Base-by-base conservation (phyloP, 2,797 vertebrate species). In the Pterois miles region DNA sequence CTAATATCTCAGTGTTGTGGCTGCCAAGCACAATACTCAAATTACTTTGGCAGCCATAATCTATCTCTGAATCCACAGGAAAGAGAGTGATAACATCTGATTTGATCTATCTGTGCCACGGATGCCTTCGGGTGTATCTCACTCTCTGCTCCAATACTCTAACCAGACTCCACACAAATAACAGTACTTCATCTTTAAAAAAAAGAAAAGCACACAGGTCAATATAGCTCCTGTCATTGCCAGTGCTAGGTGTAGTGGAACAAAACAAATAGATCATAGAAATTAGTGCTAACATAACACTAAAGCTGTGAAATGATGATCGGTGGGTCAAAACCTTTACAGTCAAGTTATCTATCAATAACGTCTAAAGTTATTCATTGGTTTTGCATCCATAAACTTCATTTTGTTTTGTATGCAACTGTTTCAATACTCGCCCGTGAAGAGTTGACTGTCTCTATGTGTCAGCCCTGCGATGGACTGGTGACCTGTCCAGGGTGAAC, bases 401-500 rank as follows among this genome's bases (percentile, higher is more conserved):
- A 50, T 53, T 25, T 25, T 65, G n/a, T 67, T 25, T 16, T n/a
- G 95, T 95, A 96, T 96, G 86, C 95, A 97, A 75, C 46, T 40
- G 33, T 82, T 66, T 79, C 11, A 84, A 56, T 74, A 96, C 97
- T 81, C 95, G 99, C 98, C 96, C 98, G n/a, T n/a, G n/a, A n/a
- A n/a, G n/a, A n/a, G n/a, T n/a, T n/a, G n/a, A n/a, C n/a, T n/a
- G n/a, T n/a, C n/a, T n/a, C n/a, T n/a, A n/a, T n/a, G n/a, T n/a
- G n/a, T n/a, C n/a, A n/a, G n/a, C n/a, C n/a, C n/a, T n/a, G n/a
- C n/a, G n/a, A n/a, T n/a, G n/a, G n/a, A n/a, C n/a, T n/a, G n/a
- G n/a, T n/a, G n/a, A n/a, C n/a, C n/a, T n/a, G n/a, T n/a, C n/a
- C n/a, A n/a, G n/a, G n/a, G n/a, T n/a, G n/a, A n/a, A n/a, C n/a